Evolutionary conservation across 2,888 invertebrate genomes (phyloP), one percentile per base, ranked within the genome.

Genomic region (Pristionchus arcanus): DNA sequence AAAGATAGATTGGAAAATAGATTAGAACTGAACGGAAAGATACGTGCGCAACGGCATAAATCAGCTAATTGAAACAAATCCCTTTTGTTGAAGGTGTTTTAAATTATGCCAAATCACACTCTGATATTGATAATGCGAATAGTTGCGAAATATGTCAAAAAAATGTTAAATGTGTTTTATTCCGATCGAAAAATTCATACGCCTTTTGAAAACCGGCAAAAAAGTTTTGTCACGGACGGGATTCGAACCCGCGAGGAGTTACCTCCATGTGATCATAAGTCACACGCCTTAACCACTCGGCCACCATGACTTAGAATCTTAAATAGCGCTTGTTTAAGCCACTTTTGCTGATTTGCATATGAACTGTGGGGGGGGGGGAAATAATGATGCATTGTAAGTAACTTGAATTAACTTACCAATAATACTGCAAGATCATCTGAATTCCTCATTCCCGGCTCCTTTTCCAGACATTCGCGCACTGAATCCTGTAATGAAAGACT

Each of bases 341-440:
- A 25, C 63, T 21, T 63, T n/a, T 63, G 63, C 63, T n/a, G 63
- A 63, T 63, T n/a, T 63, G 25, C n/a, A n/a, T 63, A 63, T 66
- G 28, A 0, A 25, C 66, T 28, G 66, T 66, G 25, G n/a, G n/a
- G n/a, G n/a, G n/a, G n/a, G n/a, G n/a, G n/a, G 25, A 66, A 66
- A 66, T 9, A 13, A 66, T n/a, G 28, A 25, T 28, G 28, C 25
- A 49, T 7, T 49, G 42, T 13, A 34, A n/a, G 19, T 21, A 55
- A 55, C 15, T 21, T 55, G 2, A 31, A 74, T 37, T 5, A 0
- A 85, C 89, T 87, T 34, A 93, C 93, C 91, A 99, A 96, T 15
- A 99, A 96, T 90, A 97, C 97, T 96, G 98, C 98, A 94, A 99
- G 97, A 95, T 99, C 99, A 94, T 98, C 98, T 93, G 98, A 98